Conservation (phyloP, 2,113 vertebrate species). For the human region GRCh38 chr20:41836001-41836500, state of each 20-base stretch:
- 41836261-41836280: neutral
- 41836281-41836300: neutral
- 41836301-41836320: neutral
- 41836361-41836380: neutral
- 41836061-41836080: neutral
- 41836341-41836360: neutral
- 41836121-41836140: neutral
- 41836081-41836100: neutral
- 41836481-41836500: neutral
- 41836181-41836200: neutral
- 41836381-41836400: neutral
- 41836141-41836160: neutral
- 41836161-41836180: neutral
- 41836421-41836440: neutral
- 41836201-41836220: neutral
- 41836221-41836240: neutral
- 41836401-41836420: neutral
- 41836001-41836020: neutral
- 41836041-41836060: neutral
- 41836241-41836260: neutral
- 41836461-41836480: neutral
- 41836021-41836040: neutral
- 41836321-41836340: neutral
- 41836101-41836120: accelerated
- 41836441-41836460: neutral